Evolutionary conservation across 2,888 invertebrate species (phyloP).

Genomic region (Escarpia spicata): DNA sequence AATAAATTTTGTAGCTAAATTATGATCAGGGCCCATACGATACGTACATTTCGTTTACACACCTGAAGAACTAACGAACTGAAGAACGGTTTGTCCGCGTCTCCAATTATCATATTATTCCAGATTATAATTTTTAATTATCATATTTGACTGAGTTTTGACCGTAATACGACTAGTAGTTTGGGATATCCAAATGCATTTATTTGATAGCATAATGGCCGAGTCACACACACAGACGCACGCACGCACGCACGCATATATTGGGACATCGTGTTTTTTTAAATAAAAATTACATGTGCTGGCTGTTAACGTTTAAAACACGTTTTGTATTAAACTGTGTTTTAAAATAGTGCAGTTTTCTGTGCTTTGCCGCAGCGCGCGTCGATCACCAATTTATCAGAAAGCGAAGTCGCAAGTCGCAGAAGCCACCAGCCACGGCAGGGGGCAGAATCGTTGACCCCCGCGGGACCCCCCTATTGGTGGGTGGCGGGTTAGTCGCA

Average conservation of each 20-base stretch:
- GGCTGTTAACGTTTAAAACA: background rate
- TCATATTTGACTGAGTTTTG: background rate
- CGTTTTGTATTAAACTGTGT: too few species aligned
- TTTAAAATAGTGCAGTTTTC: background rate
- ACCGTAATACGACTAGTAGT: background rate
- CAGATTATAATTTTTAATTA: background rate
- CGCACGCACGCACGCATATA: background rate
- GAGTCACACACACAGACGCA: too few species aligned
- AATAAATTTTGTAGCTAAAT: too few species aligned
- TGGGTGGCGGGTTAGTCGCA: background rate
- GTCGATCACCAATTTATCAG: background rate
- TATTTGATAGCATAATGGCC: too few species aligned
- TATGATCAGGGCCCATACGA: too few species aligned
- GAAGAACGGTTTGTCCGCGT: too few species aligned
- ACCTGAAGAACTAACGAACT: too few species aligned
- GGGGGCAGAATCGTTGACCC: slow-evolving; percentile 10
- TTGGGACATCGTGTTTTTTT: background rate
- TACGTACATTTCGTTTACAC: too few species aligned
- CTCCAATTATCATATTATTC: too few species aligned
- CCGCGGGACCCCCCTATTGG: background rate
- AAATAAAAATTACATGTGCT: background rate
- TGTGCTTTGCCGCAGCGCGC: background rate
- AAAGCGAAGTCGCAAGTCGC: background rate
- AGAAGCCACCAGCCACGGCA: background rate
- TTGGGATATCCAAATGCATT: background rate